phyloP scores from a whole-genome alignment of 2,113 vertebrate species.

The Sapajus apella region DNA sequence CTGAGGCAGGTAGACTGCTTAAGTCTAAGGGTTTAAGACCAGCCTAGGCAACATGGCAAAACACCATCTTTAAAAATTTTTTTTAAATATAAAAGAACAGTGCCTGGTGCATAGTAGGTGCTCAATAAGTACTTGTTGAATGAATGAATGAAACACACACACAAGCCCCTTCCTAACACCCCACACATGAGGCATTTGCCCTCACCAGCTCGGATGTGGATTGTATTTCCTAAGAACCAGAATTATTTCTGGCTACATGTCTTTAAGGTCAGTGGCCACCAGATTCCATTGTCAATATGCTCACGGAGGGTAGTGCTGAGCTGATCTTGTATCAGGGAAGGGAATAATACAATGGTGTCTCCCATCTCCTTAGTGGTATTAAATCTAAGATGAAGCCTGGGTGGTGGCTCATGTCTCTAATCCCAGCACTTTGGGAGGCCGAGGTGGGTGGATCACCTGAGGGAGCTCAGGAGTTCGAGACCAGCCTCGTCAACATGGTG shows the following conservation, averaged over 20 bases:
- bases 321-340: background rate
- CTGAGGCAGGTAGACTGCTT: no score
- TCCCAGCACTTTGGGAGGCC: no score
- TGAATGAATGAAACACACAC: background rate
- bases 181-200: background rate
- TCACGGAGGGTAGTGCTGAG: background rate
- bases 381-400: background rate
- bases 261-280: background rate
- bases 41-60: no score
- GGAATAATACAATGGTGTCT: background rate
- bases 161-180: background rate
- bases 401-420: no score
- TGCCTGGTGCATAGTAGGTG: background rate
- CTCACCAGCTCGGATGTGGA: background rate
- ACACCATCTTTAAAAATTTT: no score
- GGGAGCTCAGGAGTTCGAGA: no score
- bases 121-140: background rate
- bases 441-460: no score
- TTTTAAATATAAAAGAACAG: background rate
- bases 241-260: background rate
- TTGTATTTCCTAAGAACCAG: background rate
- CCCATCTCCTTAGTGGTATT: background rate
- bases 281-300: background rate
- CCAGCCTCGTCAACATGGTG: no score
- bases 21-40: no score